These are phyloP conservation scores for Macaria liturata DNA, from an alignment of 2,888 invertebrate genomes.

Conservation along the genomic window DNA sequence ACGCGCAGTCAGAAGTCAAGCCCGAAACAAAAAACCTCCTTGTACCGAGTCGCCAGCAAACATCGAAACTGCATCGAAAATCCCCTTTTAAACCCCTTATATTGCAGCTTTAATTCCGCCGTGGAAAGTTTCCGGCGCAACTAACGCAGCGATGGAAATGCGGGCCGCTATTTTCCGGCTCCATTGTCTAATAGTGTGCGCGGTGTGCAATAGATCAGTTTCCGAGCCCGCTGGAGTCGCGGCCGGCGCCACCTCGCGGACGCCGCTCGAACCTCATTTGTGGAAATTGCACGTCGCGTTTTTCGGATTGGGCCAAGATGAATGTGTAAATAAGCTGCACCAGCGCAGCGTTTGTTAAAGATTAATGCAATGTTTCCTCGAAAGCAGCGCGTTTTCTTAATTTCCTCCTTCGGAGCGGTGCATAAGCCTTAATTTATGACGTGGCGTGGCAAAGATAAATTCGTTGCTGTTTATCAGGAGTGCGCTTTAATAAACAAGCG, in stretches of 20 bases:
- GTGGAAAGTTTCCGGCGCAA: conserved; percentile 51
- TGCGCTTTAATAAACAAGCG: conserved; percentile 54
- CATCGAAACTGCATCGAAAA: conserved; percentile 56
- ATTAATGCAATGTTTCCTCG: conserved; percentile 55
- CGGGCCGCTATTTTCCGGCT: conserved; percentile 54
- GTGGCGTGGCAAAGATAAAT: conserved; percentile 63
- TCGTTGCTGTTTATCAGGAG: conserved; percentile 59
- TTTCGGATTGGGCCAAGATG: conserved; percentile 46
- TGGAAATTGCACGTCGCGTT: conserved; percentile 64
- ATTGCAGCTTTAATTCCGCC: conserved; percentile 64
- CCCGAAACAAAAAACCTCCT: conserved; percentile 63
- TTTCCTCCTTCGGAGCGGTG: conserved; percentile 57
- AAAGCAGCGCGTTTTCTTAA: conserved; percentile 58
- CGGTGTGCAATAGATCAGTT: conserved; percentile 71
- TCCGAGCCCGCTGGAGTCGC: conserved; percentile 78
- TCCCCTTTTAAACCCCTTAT: conserved; percentile 58
- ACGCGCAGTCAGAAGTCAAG: conserved; percentile 62
- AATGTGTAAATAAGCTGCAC: conserved; percentile 40
- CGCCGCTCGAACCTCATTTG: conserved; percentile 76
- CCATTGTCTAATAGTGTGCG: conserved; percentile 46
- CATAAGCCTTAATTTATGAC: conserved; percentile 65
- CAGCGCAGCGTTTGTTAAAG: conserved; percentile 40
- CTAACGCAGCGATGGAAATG: conserved; percentile 66
- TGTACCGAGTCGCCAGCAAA: conserved; percentile 54
- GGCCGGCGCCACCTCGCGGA: conserved; percentile 48